phyloP scores from a whole-genome alignment of 2,797 vertebrate genomes.

The Notolepis coatsorum region DNA sequence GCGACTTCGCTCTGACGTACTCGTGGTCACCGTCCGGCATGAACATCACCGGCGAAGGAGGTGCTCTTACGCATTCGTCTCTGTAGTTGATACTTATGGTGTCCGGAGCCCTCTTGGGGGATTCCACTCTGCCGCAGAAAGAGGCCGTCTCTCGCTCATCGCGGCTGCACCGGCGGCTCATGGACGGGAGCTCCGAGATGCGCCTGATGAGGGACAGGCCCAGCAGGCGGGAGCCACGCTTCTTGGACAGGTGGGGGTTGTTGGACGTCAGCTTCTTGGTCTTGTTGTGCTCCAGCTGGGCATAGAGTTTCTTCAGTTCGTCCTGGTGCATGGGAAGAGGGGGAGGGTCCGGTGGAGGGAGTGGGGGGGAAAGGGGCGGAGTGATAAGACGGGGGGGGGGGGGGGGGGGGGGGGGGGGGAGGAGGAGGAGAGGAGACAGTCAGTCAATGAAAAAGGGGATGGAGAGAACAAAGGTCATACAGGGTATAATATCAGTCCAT shows the following conservation, averaged over 20 bases:
- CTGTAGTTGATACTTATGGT: conserved; percentile 65
- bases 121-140: conserved; percentile 62
- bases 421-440: conserved; percentile 49
- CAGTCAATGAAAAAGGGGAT: conserved; percentile 56
- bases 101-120: conserved; percentile 69
- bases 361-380: conserved; percentile 32
- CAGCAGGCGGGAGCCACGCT: conserved; percentile 83
- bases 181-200: conserved; percentile 83
- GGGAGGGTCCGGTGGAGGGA: conserved; percentile 42
- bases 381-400: conserved; percentile 39
- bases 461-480: conserved; percentile 41
- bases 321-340: conserved; percentile 80
- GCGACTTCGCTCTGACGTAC: conserved; percentile 62
- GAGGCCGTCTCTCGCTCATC: conserved; percentile 82
- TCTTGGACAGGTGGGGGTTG: conserved; percentile 94
- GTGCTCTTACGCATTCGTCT: conserved; percentile 72
- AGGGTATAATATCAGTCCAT: conserved; percentile 25
- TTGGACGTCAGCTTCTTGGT: conserved; percentile 90
- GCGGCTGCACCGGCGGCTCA: conserved; percentile 82
- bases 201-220: conserved; percentile 87
- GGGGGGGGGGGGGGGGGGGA: conserved; percentile 39
- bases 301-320: conserved; percentile 95
- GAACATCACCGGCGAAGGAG: conserved; percentile 65
- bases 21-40: conserved; percentile 84
- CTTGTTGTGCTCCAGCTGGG: conserved; percentile 92